phyloP scores from a whole-genome alignment of 1,140 invertebrate genomes.

The Elysia chlorotica region DNA sequence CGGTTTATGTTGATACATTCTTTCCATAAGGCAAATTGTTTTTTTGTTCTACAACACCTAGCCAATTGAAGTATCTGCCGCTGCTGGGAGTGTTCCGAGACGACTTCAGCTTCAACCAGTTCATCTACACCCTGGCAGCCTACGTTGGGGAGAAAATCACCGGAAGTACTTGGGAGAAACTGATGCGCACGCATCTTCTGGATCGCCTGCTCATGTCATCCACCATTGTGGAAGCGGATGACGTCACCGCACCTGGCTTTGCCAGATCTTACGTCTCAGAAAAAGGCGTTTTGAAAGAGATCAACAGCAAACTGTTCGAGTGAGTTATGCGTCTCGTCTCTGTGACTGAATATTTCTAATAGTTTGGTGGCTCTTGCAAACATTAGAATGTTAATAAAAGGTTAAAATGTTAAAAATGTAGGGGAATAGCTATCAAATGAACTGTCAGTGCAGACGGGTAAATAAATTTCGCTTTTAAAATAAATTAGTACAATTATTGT shows the following conservation, averaged over 20 bases:
- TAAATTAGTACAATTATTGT: too few species aligned
- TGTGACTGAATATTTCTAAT: too few species aligned
- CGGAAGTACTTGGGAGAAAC: conserved; percentile 9
- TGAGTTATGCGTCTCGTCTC: too few species aligned
- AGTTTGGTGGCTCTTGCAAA: too few species aligned
- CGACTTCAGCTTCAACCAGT: conserved; percentile 16
- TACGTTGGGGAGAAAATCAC: conserved; percentile 15
- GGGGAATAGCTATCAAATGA: too few species aligned
- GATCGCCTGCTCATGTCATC: conserved; percentile 10
- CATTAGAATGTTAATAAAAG: too few species aligned
- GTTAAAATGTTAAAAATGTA: too few species aligned
- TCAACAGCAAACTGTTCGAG: neutral
- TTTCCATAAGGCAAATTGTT: neutral
- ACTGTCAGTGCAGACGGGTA: too few species aligned
- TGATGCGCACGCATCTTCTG: conserved; percentile 9
- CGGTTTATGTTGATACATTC: too few species aligned
- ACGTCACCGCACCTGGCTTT: neutral
- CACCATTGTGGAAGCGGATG: neutral
- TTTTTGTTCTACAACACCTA: neutral
- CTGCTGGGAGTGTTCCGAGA: neutral
- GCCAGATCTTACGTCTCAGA: conserved; percentile 13
- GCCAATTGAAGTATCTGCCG: conserved; percentile 10
- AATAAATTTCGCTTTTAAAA: too few species aligned
- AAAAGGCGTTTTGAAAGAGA: neutral
- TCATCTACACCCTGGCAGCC: conserved; percentile 7